These are phyloP conservation scores for Yponomeuta sedellus DNA, from an alignment of 2,888 invertebrate genomes.

Conservation along the genomic window DNA sequence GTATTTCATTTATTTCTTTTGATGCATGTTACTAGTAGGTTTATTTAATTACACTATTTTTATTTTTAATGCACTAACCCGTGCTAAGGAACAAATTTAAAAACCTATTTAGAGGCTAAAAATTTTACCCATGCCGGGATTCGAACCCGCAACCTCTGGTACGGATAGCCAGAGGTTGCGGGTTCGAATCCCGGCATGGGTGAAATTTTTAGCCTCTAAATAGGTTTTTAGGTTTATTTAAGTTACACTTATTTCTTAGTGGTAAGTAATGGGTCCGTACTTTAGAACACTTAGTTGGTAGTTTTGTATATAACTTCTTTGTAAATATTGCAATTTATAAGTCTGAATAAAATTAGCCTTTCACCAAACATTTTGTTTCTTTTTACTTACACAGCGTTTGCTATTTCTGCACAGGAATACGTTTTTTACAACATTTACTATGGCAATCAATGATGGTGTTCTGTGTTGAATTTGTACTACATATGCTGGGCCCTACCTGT, in stretches of 20 bases:
- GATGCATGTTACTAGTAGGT: conserved; percentile 16
- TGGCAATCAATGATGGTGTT: not conserved
- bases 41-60: not conserved
- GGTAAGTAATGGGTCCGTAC: conserved; percentile 1
- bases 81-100: too few species aligned
- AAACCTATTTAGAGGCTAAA: too few species aligned
- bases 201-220: too few species aligned
- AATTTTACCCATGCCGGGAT: too few species aligned
- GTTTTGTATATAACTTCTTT: conserved; percentile 7
- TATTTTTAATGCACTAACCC: too few species aligned
- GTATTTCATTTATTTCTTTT: conserved; percentile 16
- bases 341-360: conserved; percentile 4
- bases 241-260: conserved; percentile 7
- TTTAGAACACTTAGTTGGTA: conserved; percentile 1
- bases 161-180: too few species aligned
- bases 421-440: not conserved
- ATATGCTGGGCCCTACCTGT: too few species aligned
- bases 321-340: conserved; percentile 19
- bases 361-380: not conserved
- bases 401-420: too few species aligned
- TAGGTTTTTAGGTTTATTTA: not conserved
- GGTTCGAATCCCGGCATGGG: too few species aligned
- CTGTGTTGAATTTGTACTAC: not conserved
- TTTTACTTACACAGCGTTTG: too few species aligned
- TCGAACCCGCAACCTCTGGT: too few species aligned